Percentiles rank a stretch among this genome's conserved stretches.
Evolutionary conservation across 2,113 vertebrate genomes (phyloP).

Genomic region (Petaurus breviceps): DNA sequence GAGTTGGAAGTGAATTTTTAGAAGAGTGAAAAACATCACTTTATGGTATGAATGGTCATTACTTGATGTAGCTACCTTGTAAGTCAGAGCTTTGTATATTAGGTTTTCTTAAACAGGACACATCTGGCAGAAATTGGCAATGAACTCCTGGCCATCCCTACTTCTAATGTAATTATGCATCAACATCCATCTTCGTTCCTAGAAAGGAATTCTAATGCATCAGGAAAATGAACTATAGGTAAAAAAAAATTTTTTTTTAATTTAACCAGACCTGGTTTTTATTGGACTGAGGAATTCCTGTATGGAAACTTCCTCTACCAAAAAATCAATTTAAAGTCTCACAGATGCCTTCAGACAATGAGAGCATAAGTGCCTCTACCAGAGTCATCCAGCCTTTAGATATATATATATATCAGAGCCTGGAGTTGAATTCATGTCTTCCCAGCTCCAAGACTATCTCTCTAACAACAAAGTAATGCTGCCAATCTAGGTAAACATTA

Average conservation of each 20-base stretch:
- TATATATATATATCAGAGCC: background rate
- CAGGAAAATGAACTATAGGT: background rate
- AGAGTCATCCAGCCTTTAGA: background rate
- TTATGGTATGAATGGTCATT: constrained; percentile 17
- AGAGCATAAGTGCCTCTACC: background rate
- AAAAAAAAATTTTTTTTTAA: background rate
- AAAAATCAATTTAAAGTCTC: background rate
- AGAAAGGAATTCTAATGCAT: background rate
- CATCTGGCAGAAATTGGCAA: background rate
- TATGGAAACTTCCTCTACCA: background rate
- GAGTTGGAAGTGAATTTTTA: constrained; percentile 33
- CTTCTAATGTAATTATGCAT: background rate
- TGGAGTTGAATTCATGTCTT: background rate
- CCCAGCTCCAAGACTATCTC: background rate
- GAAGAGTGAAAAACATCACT: background rate
- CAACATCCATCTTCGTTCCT: background rate
- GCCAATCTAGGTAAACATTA: background rate
- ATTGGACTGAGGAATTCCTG: background rate
- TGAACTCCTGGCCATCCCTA: background rate
- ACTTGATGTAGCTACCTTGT: background rate
- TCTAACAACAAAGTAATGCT: background rate
- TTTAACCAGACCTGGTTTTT: background rate
- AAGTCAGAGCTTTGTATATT: background rate
- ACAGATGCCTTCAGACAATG: background rate
- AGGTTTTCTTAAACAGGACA: background rate